phyloP scores from a whole-genome alignment of 2,888 invertebrate genomes.

The Hymenopus coronatus region DNA sequence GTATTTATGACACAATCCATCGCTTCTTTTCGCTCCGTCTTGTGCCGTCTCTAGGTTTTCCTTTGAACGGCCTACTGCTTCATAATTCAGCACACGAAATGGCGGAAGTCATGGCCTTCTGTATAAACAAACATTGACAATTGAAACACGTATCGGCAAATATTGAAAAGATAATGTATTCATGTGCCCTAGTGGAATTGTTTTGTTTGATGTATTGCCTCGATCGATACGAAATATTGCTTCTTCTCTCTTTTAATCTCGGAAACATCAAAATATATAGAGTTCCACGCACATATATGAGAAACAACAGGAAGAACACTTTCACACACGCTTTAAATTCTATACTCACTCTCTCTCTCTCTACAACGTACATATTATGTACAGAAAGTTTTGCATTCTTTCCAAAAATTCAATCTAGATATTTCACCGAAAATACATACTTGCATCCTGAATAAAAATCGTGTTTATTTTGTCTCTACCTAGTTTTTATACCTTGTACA shows the following conservation, averaged over 20 bases:
- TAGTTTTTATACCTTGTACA: no score
- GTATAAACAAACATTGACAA: neutral
- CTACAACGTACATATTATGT: no score
- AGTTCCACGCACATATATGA: no score
- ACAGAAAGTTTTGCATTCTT: no score
- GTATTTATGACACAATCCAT: neutral
- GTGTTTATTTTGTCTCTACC: no score
- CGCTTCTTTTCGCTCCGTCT: neutral
- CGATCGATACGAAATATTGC: neutral
- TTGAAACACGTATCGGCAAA: neutral
- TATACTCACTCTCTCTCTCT: no score
- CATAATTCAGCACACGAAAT: neutral
- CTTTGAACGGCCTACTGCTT: neutral
- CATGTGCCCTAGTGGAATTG: neutral
- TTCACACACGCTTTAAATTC: no score
- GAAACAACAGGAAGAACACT: no score
- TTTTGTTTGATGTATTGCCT: neutral
- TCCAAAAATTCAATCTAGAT: no score
- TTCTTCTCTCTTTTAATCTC: neutral
- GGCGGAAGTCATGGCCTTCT: neutral
- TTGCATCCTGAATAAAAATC: no score
- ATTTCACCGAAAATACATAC: no score
- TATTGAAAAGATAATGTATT: neutral
- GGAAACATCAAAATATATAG: neutral
- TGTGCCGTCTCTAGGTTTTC: neutral